Conservation (phyloP, 2,888 invertebrate genomes). For the Choristoneura rosaceana region DNA sequence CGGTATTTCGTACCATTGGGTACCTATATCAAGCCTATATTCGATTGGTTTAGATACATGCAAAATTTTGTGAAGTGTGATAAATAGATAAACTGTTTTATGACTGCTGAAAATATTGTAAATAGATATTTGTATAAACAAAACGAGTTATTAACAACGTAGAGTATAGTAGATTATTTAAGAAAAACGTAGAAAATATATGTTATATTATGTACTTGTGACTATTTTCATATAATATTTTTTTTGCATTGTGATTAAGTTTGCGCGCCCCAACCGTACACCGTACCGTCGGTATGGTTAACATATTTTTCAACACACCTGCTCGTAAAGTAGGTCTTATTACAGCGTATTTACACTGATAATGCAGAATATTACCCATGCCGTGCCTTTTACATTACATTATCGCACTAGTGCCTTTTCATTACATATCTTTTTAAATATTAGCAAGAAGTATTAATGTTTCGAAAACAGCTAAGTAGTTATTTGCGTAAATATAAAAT, state of each 20-base stretch:
- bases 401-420: no score
- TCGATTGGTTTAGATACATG: not conserved
- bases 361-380: no score
- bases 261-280: conserved; percentile 19
- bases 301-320: no score
- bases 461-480: no score
- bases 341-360: no score
- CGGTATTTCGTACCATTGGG: not conserved
- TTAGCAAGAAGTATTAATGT: no score
- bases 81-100: conserved; percentile 17
- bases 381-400: no score
- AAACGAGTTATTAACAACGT: conserved; percentile 50
- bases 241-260: conserved; percentile 31
- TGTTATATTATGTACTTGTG: conserved; percentile 39
- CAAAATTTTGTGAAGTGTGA: conserved; percentile 31
- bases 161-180: conserved; percentile 57
- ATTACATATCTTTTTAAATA: no score
- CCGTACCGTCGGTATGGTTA: conserved; percentile 10
- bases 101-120: conserved; percentile 50
- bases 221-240: conserved; percentile 23
- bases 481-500: no score
- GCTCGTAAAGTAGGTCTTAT: no score
- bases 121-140: conserved; percentile 55
- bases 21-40: not conserved
- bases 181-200: conserved; percentile 34